Conservation (phyloP, 1,140 invertebrate species). For the Leptopilina clavipes region DNA sequence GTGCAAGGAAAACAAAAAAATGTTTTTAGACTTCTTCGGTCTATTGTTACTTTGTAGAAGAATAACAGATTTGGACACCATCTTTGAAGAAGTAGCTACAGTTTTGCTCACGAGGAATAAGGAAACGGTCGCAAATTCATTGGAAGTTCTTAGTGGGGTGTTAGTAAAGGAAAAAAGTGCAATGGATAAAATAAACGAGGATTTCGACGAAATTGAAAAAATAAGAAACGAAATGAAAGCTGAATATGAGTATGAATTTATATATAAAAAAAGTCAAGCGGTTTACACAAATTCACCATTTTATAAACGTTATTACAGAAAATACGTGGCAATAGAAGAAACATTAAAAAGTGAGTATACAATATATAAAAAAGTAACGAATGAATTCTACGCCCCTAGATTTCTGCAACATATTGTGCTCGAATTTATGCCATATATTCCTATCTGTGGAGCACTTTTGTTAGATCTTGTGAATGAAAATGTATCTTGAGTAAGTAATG, state of each 20-base stretch:
- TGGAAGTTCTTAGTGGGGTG: neutral
- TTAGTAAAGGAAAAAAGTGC: neutral
- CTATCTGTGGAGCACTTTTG: constrained; percentile 33
- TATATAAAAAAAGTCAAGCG: neutral
- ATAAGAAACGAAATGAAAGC: neutral
- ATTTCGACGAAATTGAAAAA: neutral
- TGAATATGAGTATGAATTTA: neutral
- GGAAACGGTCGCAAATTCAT: neutral
- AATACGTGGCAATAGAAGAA: neutral
- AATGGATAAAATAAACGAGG: neutral
- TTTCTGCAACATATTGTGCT: constrained; percentile 32
- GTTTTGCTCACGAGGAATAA: neutral
- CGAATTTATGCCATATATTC: constrained; percentile 38
- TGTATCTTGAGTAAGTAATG: constrained; percentile 40
- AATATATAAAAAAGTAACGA: neutral
- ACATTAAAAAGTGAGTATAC: neutral
- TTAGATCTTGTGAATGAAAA: constrained; percentile 25
- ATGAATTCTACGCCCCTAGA: constrained; percentile 37
- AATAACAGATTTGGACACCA: neutral
- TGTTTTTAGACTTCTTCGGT: neutral
- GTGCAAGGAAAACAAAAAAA: neutral
- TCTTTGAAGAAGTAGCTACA: neutral
- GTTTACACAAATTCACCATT: constrained; percentile 5
- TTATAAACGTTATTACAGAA: neutral
- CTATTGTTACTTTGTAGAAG: neutral